These are phyloP conservation scores for Tetragonula clypearis DNA, from an alignment of 1,140 invertebrate species.

Conservation along the genomic window DNA sequence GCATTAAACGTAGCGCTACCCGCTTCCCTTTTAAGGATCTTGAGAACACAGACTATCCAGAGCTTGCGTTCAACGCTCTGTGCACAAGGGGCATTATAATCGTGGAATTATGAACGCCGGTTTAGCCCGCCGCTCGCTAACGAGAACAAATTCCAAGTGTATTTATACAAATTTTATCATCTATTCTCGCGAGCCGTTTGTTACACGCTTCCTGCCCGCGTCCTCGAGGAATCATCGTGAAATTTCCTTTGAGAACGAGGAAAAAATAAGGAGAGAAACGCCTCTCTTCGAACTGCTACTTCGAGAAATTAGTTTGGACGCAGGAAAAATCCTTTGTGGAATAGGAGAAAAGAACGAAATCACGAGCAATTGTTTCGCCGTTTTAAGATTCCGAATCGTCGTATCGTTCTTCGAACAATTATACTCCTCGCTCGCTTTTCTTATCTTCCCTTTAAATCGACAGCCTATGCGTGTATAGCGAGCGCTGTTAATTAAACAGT, in stretches of 20 bases:
- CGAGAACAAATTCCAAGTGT: neutral
- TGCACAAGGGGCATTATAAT: neutral
- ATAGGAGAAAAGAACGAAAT: no score
- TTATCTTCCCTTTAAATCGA: neutral
- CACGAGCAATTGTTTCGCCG: neutral
- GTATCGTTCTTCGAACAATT: no score
- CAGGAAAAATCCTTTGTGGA: no score
- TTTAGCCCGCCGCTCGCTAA: neutral
- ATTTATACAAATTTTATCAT: constrained; percentile 10
- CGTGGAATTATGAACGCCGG: neutral
- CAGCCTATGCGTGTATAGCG: neutral
- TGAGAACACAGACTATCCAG: neutral
- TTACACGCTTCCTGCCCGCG: neutral
- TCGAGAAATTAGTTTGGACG: no score
- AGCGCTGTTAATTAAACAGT: neutral
- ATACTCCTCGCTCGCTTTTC: neutral
- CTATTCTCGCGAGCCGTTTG: neutral
- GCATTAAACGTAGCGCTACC: constrained; percentile 39
- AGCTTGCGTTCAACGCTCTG: neutral
- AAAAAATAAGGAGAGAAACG: no score
- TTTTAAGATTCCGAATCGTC: neutral
- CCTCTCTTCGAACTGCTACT: no score
- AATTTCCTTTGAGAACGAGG: neutral
- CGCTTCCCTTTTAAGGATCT: constrained; percentile 34
- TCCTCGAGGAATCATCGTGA: neutral